Conservation (phyloP, 2,888 invertebrate species). For the Mesoligia furuncula region DNA sequence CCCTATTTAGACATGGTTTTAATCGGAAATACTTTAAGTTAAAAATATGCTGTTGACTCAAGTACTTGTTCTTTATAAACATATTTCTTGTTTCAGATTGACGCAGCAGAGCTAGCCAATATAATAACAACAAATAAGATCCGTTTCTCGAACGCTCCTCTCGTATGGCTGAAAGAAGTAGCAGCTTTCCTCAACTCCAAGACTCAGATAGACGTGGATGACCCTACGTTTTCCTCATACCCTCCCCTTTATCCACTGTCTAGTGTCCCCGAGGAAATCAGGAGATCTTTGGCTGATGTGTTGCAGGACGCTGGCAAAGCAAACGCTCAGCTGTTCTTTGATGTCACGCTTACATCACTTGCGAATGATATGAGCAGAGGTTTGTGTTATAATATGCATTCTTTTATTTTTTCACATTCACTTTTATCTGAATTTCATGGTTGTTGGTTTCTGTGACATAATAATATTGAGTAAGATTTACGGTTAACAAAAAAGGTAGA, state of each 20-base stretch:
- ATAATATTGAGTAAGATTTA: conserved; percentile 8
- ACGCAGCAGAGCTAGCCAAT: conserved; percentile 89
- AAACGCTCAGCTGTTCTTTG: conserved; percentile 93
- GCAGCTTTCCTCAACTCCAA: conserved; percentile 92
- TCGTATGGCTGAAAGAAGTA: conserved; percentile 93
- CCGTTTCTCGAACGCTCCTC: conserved; percentile 93
- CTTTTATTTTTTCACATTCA: conserved; percentile 33
- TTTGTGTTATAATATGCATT: conserved; percentile 64
- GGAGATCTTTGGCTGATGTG: conserved; percentile 83
- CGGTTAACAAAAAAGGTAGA: background rate
- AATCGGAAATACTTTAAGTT: background rate
- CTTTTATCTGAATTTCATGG: conserved; percentile 41
- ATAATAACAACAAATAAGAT: conserved; percentile 90
- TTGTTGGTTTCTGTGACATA: conserved; percentile 36
- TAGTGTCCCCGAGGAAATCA: conserved; percentile 86
- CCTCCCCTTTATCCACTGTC: conserved; percentile 90
- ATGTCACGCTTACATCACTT: conserved; percentile 92
- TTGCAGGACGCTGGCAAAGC: conserved; percentile 91
- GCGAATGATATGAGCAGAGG: conserved; percentile 94
- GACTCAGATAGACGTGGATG: conserved; percentile 91
- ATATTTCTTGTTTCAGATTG: conserved; percentile 88
- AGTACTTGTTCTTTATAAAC: background rate
- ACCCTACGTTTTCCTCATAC: conserved; percentile 90
- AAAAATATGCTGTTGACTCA: background rate
- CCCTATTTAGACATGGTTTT: background rate